These are phyloP conservation scores for Platysteira castanea DNA, from an alignment of 2,113 vertebrate genomes.

Conservation along the genomic window DNA sequence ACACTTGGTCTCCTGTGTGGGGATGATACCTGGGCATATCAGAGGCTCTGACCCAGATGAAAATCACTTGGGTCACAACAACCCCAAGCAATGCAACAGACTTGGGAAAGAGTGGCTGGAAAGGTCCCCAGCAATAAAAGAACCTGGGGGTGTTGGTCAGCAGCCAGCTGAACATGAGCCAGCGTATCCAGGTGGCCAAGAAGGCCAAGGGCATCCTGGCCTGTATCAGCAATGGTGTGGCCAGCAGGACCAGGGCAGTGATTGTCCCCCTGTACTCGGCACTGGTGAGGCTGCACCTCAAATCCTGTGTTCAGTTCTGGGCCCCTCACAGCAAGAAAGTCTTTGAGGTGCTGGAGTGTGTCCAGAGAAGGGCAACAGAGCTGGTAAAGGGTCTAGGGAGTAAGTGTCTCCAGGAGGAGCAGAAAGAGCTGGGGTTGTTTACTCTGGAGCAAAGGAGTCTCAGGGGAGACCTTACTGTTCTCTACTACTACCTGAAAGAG, in stretches of 20 bases:
- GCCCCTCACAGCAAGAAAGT: not conserved
- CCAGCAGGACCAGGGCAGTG: not conserved
- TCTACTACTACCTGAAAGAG: not conserved
- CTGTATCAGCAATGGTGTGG: not conserved
- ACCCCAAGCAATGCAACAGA: not conserved
- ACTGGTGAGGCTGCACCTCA: not conserved
- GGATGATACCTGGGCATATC: fast-evolving
- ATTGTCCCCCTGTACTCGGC: fast-evolving
- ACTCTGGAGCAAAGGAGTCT: not conserved
- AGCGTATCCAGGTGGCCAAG: fast-evolving
- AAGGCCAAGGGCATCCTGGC: not conserved
- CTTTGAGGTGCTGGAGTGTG: fast-evolving
- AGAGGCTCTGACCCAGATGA: not conserved
- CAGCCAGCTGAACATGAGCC: not conserved
- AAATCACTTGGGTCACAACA: not conserved
- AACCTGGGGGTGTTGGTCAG: not conserved
- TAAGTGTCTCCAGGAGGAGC: too few species aligned
- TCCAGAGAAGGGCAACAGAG: not conserved
- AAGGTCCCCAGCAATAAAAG: not conserved
- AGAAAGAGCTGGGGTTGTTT: not conserved
- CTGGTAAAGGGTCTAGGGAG: not conserved
- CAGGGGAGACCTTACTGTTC: not conserved
- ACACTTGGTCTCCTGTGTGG: not conserved
- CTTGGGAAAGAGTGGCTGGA: not conserved
- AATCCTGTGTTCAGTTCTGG: not conserved